Evolutionary conservation across 2,797 vertebrate genomes (phyloP), one percentile per base, ranked within the genome.

Genomic region (Basileuterus tristriatus): DNA sequence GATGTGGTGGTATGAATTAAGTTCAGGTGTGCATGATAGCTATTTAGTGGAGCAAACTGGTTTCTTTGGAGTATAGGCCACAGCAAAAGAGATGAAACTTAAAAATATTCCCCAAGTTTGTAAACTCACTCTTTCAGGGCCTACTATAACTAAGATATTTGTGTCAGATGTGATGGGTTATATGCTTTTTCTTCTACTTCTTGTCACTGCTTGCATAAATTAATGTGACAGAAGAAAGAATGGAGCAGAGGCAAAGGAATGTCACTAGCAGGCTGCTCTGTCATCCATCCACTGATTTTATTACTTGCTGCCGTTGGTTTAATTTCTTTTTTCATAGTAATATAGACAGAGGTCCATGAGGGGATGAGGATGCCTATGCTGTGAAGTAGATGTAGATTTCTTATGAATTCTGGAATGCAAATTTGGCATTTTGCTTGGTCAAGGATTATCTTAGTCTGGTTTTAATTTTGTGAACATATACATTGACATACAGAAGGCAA

Each of bases 401-500:
- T 55, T 89, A 67, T 3, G 22, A 50, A 36, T 91, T 77, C 60
- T 77, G 84, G 60, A 83, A 89, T 92, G 81, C 3, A 21, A 49
- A 75, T 85, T 89, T 87, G 82, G n/a, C 44, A 47, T 91, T 85
- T 89, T 71, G 0, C 65, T 94, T 91, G 34, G 41, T 75, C 32
- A 36, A 87, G 64, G 49, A 75, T 87, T 92, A 55, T 68, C 18
- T 80, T 87, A 71, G 52, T 75, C 89, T 94, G 84, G 46, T 63
- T 87, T 92, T 87, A 83, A 92, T 94, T 91, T 89, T 83, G 79
- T 0, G 0, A 92, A 78, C 79, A 62, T 44, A 71, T 43, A 79
- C 29, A 26, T 22, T 83, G 84, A 91, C 84, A 74, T 89, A 80
- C 82, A 92, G 75, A 89, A 94, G 85, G 75, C 84, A 83, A 92